Conservation (phyloP, 2,113 vertebrate species). For the Pogona vitticeps region DNA sequence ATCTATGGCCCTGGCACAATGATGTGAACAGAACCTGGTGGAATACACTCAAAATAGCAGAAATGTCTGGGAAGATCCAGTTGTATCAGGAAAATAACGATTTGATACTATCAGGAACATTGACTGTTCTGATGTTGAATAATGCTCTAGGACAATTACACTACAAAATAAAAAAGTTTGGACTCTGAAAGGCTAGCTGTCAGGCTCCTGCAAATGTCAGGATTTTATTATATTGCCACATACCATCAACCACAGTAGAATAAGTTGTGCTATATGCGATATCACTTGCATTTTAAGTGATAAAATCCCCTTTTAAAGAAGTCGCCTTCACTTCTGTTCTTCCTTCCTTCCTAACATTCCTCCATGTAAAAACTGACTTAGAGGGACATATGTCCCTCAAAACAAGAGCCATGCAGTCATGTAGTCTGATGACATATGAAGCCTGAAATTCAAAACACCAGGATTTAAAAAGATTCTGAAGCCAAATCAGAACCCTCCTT, state of each 20-base stretch:
- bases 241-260: not conserved
- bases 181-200: not conserved
- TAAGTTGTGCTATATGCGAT: constrained; percentile 27
- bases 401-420: not conserved
- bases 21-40: too few species aligned
- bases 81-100: too few species aligned
- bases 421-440: not conserved
- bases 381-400: not conserved
- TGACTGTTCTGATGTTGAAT: too few species aligned
- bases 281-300: constrained; percentile 21
- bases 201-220: not conserved
- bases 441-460: not conserved
- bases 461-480: not conserved
- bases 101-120: too few species aligned
- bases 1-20: too few species aligned
- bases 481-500: not conserved
- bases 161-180: not conserved
- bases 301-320: not conserved
- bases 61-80: too few species aligned
- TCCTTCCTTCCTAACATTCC: not conserved
- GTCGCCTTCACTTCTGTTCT: not conserved
- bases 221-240: constrained; percentile 41
- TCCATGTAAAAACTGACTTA: not conserved
- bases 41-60: too few species aligned
- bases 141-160: too few species aligned